These are phyloP conservation scores for Leptocoma aspasia DNA, from an alignment of 2,113 vertebrate genomes.

Conservation along the genomic window DNA sequence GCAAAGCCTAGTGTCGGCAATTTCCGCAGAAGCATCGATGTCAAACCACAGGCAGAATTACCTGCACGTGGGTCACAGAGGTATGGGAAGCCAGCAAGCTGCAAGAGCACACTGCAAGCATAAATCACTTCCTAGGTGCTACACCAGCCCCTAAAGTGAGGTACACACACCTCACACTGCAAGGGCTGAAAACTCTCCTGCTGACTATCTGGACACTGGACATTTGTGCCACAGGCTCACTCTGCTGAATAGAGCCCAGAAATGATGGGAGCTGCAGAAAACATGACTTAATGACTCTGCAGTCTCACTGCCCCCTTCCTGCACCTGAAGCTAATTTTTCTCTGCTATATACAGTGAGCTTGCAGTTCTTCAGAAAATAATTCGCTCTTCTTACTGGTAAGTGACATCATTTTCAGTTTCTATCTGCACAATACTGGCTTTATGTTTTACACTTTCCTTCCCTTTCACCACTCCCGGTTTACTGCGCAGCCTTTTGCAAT, in stretches of 20 bases:
- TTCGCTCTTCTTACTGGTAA: neutral
- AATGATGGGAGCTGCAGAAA: neutral
- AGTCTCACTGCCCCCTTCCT: neutral
- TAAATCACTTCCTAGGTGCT: neutral
- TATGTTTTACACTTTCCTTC: neutral
- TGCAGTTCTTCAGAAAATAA: neutral
- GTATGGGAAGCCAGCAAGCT: neutral
- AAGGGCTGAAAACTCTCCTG: neutral
- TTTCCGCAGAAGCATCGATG: neutral
- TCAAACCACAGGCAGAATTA: neutral
- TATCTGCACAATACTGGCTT: neutral
- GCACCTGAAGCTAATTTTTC: neutral
- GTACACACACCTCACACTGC: neutral
- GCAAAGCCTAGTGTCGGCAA: neutral
- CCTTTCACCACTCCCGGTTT: neutral
- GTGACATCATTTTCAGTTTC: neutral
- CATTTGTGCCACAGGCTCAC: fast-evolving
- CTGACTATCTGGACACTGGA: neutral
- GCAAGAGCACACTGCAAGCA: neutral
- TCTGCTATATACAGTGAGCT: neutral
- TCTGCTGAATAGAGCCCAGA: neutral
- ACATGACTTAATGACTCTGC: neutral
- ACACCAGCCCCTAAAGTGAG: neutral
- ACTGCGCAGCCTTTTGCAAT: neutral
- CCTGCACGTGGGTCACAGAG: neutral